Conservation (phyloP, 2,888 invertebrate genomes). For the Operophtera brumata region DNA sequence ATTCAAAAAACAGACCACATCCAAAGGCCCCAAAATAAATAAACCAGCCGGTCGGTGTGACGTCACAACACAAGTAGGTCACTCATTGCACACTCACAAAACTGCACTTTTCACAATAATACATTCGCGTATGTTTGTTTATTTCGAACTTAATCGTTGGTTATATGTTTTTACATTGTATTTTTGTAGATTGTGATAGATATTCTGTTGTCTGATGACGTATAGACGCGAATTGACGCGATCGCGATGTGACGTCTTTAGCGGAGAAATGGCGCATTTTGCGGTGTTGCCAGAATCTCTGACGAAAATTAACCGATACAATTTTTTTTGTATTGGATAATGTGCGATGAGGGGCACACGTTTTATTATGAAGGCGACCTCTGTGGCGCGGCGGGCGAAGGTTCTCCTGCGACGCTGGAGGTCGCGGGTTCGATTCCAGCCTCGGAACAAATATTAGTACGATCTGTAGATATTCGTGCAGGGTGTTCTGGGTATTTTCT, state of each 20-base stretch:
- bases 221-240: conserved; percentile 38
- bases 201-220: conserved; percentile 49
- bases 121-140: conserved; percentile 1
- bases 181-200: conserved; percentile 26
- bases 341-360: too few species aligned
- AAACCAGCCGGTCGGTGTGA: conserved; percentile 38
- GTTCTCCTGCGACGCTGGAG: too few species aligned
- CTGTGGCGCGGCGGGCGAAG: too few species aligned
- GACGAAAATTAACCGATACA: conserved; percentile 2
- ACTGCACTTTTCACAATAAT: conserved; percentile 16
- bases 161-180: conserved; percentile 17
- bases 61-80: conserved; percentile 57
- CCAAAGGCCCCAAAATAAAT: conserved; percentile 21
- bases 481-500: too few species aligned
- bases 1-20: conserved; percentile 30
- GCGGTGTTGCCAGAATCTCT: conserved; percentile 45
- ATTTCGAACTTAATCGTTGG: conserved; percentile 3
- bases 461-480: too few species aligned
- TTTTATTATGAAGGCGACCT: too few species aligned
- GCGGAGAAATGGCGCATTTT: conserved; percentile 65
- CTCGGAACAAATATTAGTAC: too few species aligned
- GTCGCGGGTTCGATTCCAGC: too few species aligned
- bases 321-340: too few species aligned
- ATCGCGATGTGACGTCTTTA: conserved; percentile 45
- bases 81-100: conserved; percentile 24